Conservation (phyloP, 2,113 vertebrate genomes). For the Rostratula benghalensis region DNA sequence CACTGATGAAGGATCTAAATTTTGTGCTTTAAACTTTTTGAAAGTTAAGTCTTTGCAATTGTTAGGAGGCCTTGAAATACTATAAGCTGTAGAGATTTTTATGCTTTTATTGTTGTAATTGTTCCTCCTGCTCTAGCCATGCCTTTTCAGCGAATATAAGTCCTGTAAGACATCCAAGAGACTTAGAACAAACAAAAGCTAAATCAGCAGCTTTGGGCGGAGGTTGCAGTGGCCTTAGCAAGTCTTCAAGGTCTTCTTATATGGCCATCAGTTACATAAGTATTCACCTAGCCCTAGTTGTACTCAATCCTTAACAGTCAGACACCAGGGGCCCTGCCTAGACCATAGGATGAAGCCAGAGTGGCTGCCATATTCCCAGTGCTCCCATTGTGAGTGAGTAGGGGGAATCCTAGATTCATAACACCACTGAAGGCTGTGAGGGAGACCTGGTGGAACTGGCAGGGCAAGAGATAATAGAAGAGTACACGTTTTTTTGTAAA, state of each 20-base stretch:
- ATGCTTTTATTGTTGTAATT: neutral
- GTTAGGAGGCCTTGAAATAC: neutral
- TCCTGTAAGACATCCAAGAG: neutral
- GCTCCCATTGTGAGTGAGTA: neutral
- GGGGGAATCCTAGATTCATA: neutral
- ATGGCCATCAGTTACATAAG: neutral
- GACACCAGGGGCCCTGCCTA: neutral
- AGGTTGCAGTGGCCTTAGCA: neutral
- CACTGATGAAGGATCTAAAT: neutral
- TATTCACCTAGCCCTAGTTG: neutral
- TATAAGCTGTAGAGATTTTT: neutral
- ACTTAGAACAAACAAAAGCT: neutral
- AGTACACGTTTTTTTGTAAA: neutral
- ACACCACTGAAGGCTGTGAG: neutral
- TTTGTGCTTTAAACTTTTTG: neutral
- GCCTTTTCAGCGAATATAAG: neutral
- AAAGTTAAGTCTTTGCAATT: neutral
- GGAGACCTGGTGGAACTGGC: neutral
- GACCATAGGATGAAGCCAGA: neutral
- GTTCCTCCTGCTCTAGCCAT: neutral
- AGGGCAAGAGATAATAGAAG: neutral
- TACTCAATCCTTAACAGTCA: neutral
- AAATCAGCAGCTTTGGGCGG: neutral
- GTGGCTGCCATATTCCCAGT: neutral
- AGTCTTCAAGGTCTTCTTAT: neutral